Base-by-base conservation (phyloP, 1,140 invertebrate species). In the Pseudomyrmex flavicornis region DNA sequence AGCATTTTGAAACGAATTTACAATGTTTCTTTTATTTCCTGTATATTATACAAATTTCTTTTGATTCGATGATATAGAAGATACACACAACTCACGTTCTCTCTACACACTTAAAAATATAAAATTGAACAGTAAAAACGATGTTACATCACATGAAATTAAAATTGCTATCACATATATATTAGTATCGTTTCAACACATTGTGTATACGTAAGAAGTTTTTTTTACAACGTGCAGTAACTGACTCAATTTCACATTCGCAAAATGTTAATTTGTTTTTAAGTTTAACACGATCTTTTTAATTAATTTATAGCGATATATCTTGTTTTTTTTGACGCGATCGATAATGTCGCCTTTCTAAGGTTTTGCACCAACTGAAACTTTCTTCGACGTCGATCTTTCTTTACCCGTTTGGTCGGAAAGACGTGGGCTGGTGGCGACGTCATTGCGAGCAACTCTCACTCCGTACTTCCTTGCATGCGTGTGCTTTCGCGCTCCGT, bases 371-470 rank as follows among this genome's bases (percentile, higher is more conserved):
- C 68, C 82, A 87, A 87, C 88, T 90, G 88, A 89, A 89, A 89
- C 92, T 92, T 92, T 91, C 90, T 87, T 92, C 84, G 85, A 85
- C 90, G 90, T 88, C 90, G 89, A 90, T 91, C 83, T 22, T 89
- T 72, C 85, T 73, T 84, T 85, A 85, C 82, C 69, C 82, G 76
- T 83, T 80, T 9, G 52, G 50, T 82, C 77, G 88, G 85, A 85
- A 84, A 89, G 84, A 87, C 88, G 91, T 93, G 88, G 92, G 92
- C 74, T 82, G 90, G 69, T 66, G 84, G 83, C 69, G 85, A 83
- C 90, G 89, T 91, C 90, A 90, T 88, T 89, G 65, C 52, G 82
- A 70, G 65, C 83, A 86, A 90, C 91, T 91, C 92, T 92, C 90
- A 91, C 91, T 92, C 86, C 80, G 82, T 77, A 88, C 84, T 84